Base-by-base conservation (phyloP, 2,113 vertebrate species). In the Hippolais icterina region DNA sequence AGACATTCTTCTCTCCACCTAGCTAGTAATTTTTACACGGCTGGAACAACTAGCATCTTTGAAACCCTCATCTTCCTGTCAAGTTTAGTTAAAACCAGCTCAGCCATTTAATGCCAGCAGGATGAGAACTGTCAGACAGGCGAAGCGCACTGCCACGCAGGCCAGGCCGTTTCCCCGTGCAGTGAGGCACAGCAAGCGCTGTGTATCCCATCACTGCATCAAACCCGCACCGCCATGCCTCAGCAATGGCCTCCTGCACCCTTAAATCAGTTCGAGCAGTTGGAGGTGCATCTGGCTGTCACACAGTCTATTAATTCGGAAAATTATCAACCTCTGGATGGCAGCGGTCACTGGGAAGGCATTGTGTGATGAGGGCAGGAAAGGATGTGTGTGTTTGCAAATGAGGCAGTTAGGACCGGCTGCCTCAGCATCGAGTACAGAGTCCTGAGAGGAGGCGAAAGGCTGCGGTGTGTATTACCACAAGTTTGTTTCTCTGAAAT, bases 341-440 rank as follows among this genome's bases (percentile, higher is more conserved):
- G 52, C 70, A 57, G 60, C 5, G 5, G 53, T 47, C 59, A 21
- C 17, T 4, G 1, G 12, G 20, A 9, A 79, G 54, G 39, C 15
- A 0, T 2, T 28, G 41, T 2, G 0, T 6, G 31, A 12, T 0
- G 2, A 41, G 35, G 19, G 23, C 5, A 6, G 68, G n/a, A 24
- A 15, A 22, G 52, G 29, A 41, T 23, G 14, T 0, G 2, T 1
- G 5, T 4, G 7, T 15, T 41, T 3, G 17, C 16, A 17, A 5
- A 0, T 9, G 2, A 10, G 22, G 11, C 0, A 0, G n/a, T 1
- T 2, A 39, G 16, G 1, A 6, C 7, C 0, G 5, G 41, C 47
- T 33, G 52, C 53, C 47, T 31, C 85, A 39, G 53, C 39, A 7
- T 7, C 5, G 25, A 35, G 5, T 14, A 42, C 41, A 1, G 27